These are phyloP conservation scores for Tragelaphus scriptus DNA, from an alignment of 2,113 vertebrate genomes.

Conservation along the genomic window DNA sequence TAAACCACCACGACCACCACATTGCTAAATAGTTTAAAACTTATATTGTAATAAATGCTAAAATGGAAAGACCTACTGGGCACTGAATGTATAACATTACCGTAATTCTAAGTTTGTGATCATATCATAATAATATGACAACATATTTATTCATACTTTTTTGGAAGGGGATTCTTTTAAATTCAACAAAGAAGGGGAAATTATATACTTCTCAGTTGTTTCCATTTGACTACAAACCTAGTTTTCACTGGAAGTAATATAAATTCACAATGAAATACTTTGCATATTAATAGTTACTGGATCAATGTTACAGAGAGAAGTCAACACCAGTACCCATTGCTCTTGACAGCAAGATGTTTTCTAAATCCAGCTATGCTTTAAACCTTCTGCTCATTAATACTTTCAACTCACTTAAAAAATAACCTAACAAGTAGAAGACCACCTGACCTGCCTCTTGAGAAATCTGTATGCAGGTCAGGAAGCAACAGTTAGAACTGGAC, in stretches of 20 bases:
- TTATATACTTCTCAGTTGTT: background rate
- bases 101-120: background rate
- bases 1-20: background rate
- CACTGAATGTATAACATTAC: background rate
- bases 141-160: background rate
- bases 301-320: background rate
- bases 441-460: too few relatives aligned
- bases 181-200: background rate
- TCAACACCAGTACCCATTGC: background rate
- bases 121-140: background rate
- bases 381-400: background rate
- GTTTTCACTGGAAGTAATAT: background rate
- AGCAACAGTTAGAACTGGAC: too few relatives aligned
- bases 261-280: background rate
- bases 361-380: background rate
- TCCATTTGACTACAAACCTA: background rate
- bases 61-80: background rate
- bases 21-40: background rate
- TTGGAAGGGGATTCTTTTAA: background rate
- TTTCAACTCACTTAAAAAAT: slow-evolving; percentile 9
- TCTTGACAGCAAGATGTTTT: background rate
- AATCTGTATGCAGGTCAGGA: too few relatives aligned
- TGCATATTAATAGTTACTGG: background rate
- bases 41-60: background rate
- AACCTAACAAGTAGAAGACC: background rate